Base-by-base conservation (phyloP, 2,113 vertebrate species). In the Struthidea cinerea region DNA sequence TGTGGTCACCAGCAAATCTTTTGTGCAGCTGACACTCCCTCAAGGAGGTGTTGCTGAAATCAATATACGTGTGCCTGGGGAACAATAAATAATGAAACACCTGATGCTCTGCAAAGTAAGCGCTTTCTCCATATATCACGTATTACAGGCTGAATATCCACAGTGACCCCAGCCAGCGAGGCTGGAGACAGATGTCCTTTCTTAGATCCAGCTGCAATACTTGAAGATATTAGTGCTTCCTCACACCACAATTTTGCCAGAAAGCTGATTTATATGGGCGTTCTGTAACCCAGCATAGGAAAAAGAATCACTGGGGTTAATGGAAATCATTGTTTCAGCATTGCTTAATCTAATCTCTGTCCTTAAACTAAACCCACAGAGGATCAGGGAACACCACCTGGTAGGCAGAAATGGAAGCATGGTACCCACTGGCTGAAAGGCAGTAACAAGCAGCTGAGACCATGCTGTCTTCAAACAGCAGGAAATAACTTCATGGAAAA, bases 1-100 rank as follows among this genome's bases (percentile, higher is more conserved):
- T 63, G 53, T 70, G 75, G 78, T 89, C 87, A 80, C 55, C 44
- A 93, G 56, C 64, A 95, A 86, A 86, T 93, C 85, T 94, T 81
- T 91, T 46, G 71, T 86, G 73, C 89, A 94, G 86, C 89, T 94
- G 88, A 93, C 47, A 42, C 13, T 83, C 46, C 61, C 91, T 94
- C 89, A 82, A 69, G 88, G 74, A 93, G 56, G 88, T 90, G 87
- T 81, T 96, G 85, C 80, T 94, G 69, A 90, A 95, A 94, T 92
- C 93, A 84, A 71, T 94, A 71, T 33, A 78, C 0, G 1, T 71
- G 56, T 56, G 52, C 73, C 60, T 77, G 49, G 71, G 82, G 93
- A 92, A 10, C 67, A 30, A 74, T 91, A 94, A 96, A 94, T 84
- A 86, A 88, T 56, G 64, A 56, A 94, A 96, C 89, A 91, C 70